phyloP scores from a whole-genome alignment of 35 echinoderm and acorn worm species.

The Lytechinus pictus region DNA sequence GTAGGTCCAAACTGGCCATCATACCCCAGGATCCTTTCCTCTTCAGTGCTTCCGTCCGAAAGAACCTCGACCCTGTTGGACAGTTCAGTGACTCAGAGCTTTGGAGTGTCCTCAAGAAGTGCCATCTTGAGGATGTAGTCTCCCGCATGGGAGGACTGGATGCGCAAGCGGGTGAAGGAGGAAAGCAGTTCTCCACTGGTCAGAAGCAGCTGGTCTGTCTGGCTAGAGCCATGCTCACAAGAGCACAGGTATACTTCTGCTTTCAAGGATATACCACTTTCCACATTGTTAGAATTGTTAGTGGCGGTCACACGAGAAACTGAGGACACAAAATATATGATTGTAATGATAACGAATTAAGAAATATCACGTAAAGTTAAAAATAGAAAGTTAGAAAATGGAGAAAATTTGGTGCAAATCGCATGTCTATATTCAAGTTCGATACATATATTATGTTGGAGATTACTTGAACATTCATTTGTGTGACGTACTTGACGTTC shows the following conservation, averaged over 20 bases:
- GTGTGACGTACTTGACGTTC: too few relatives aligned
- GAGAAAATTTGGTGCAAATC: too few relatives aligned
- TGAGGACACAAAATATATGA: too few relatives aligned
- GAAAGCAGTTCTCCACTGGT: conserved; percentile 70
- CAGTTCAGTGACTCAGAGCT: conserved; percentile 60
- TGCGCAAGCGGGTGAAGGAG: conserved; percentile 65
- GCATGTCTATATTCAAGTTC: too few relatives aligned
- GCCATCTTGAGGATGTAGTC: conserved; percentile 65
- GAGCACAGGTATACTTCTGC: conserved; percentile 53
- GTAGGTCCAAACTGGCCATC: conserved; percentile 74
- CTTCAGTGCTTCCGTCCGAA: conserved; percentile 67
- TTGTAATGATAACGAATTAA: too few relatives aligned
- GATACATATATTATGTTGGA: too few relatives aligned
- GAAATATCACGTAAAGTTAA: too few relatives aligned
- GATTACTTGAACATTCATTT: too few relatives aligned
- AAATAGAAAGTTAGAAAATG: too few relatives aligned
- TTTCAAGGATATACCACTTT: too few relatives aligned
- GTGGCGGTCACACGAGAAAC: too few relatives aligned
- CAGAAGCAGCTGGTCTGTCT: conserved; percentile 80
- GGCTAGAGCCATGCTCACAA: conserved; percentile 79
- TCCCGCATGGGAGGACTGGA: conserved; percentile 66
- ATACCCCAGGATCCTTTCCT: conserved; percentile 86
- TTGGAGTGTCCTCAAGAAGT: conserved; percentile 69
- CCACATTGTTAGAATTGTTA: too few relatives aligned
- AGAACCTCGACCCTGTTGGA: conserved; percentile 74